Conservation (phyloP, 1,140 invertebrate species). For the Drosophila micromelanica region DNA sequence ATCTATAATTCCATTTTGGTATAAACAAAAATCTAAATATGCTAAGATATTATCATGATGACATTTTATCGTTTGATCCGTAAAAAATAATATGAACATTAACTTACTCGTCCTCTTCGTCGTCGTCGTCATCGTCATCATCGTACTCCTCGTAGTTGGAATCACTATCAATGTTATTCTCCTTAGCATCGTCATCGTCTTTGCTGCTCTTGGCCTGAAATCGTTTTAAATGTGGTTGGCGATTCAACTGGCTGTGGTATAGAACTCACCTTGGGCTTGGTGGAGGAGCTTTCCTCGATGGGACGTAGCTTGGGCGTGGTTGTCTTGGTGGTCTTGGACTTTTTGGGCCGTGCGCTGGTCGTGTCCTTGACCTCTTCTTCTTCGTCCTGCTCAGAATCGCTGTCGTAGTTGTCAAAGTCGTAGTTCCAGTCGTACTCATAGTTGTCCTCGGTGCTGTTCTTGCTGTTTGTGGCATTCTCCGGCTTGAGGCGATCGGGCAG, state of each 20-base stretch:
- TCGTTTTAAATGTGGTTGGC: neutral
- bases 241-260: neutral
- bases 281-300: slow-evolving; percentile 54
- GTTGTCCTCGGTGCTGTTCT: slow-evolving; percentile 60
- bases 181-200: slow-evolving; percentile 32
- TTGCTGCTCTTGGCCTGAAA: slow-evolving; percentile 50
- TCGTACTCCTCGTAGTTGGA: slow-evolving; percentile 62
- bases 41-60: no score
- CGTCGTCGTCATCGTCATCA: slow-evolving; percentile 65
- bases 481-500: slow-evolving; percentile 57
- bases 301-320: slow-evolving; percentile 58
- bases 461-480: slow-evolving; percentile 48
- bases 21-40: no score
- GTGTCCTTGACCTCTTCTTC: slow-evolving; percentile 58
- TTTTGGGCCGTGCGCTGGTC: slow-evolving; percentile 48
- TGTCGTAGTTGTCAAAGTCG: slow-evolving; percentile 47
- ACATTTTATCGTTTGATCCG: no score
- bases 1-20: no score
- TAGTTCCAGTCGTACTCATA: slow-evolving; percentile 61
- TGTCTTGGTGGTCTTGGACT: slow-evolving; percentile 38
- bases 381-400: slow-evolving; percentile 30
- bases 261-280: slow-evolving; percentile 53
- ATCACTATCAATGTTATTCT: slow-evolving; percentile 66
- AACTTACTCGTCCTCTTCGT: slow-evolving; percentile 49
- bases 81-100: no score